phyloP scores from a whole-genome alignment of 1,140 invertebrate species.

The Apocrypta bakeri region DNA sequence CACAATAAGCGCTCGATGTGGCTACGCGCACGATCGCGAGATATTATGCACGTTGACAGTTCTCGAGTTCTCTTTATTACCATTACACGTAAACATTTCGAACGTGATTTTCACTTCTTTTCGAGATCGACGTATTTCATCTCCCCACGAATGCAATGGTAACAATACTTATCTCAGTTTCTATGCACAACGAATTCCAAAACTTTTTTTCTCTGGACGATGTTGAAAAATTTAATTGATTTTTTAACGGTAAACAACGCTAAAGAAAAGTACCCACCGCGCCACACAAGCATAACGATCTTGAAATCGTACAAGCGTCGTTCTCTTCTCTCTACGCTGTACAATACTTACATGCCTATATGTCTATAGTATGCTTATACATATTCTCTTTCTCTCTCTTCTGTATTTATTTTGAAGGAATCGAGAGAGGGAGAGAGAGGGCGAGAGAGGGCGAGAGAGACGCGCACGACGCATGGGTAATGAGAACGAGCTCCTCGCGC shows the following conservation, averaged over 20 bases:
- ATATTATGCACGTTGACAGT: not conserved
- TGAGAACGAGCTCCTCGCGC: constrained; percentile 49
- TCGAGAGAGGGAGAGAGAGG: constrained; percentile 19
- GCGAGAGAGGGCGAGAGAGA: constrained; percentile 10
- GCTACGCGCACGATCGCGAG: constrained; percentile 7
- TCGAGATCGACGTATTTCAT: not conserved
- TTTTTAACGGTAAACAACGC: no score
- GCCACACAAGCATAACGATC: not conserved
- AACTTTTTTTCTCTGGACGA: no score
- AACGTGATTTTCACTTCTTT: not conserved
- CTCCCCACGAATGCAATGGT: no score
- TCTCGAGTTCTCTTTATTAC: constrained; percentile 1
- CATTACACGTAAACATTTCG: no score
- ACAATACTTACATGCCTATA: not conserved
- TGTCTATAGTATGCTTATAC: not conserved
- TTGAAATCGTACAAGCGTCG: not conserved
- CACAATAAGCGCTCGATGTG: not conserved
- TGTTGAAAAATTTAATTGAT: no score
- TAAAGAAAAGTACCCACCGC: no score
- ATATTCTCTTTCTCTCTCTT: not conserved
- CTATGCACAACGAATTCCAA: no score
- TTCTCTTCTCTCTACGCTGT: not conserved
- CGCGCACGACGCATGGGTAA: constrained; percentile 43
- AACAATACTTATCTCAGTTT: no score
- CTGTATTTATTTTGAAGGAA: constrained; percentile 58